Percentiles rank a stretch among this genome's conserved stretches.
Evolutionary conservation across 2,797 vertebrate genomes (phyloP).

Genomic region (Microctenopoma lineatum): DNA sequence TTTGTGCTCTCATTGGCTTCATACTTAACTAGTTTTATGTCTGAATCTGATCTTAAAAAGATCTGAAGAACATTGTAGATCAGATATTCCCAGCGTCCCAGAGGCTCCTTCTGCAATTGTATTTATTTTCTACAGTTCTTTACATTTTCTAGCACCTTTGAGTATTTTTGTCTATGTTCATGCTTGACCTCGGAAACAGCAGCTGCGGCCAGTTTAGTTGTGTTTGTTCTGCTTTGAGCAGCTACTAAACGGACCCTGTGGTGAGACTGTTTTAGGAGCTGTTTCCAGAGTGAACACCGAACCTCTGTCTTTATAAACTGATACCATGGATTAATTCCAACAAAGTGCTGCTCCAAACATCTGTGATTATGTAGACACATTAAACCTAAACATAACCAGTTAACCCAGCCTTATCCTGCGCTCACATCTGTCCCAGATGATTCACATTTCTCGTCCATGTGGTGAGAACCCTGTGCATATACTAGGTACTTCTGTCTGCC

Average conservation of each 20-base stretch:
- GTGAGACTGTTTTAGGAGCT: background rate
- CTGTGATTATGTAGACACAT: conserved; percentile 11
- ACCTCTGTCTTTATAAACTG: background rate
- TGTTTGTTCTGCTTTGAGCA: background rate
- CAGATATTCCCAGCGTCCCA: no score
- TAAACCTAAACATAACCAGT: conserved; percentile 23
- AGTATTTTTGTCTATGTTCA: background rate
- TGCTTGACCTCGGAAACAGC: background rate
- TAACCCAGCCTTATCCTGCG: background rate
- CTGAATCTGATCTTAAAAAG: no score
- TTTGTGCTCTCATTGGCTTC: no score
- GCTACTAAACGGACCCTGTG: background rate
- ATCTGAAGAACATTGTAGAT: no score
- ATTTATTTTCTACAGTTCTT: no score
- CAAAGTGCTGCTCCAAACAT: background rate
- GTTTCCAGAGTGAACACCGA: conserved; percentile 1
- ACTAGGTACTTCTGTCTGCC: conserved; percentile 29
- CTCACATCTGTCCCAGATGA: conserved; percentile 60
- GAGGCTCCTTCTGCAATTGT: no score
- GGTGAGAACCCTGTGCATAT: conserved; percentile 54
- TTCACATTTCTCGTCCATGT: conserved; percentile 73
- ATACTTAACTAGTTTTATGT: no score
- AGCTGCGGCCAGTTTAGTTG: background rate
- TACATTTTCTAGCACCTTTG: no score
- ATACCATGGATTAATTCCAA: background rate